A percentile compares a stretch with the other conserved stretches of the same genome.
These are phyloP conservation scores for Mythimna loreyi DNA, from an alignment of 2,888 invertebrate genomes.

Conservation along the genomic window DNA sequence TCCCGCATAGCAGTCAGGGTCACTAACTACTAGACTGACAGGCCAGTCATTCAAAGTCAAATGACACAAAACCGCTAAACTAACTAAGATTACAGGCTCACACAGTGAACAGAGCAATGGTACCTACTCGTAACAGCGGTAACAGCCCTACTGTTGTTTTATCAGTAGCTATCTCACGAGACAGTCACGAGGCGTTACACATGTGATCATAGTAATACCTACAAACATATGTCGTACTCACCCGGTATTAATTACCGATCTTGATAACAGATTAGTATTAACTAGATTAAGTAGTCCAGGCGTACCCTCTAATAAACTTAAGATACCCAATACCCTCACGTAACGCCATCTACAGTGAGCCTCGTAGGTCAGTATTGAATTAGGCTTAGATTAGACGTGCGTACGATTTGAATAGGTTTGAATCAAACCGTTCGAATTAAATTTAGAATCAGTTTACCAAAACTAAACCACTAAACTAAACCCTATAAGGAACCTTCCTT, in stretches of 20 bases:
- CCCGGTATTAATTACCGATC: slow-evolving; percentile 6
- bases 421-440: no score
- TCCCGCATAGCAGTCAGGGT: no score
- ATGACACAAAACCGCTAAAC: background rate
- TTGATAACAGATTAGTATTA: slow-evolving; percentile 6
- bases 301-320: background rate
- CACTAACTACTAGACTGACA: no score
- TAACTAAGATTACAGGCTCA: background rate
- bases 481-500: no score
- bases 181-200: slow-evolving; percentile 37
- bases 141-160: slow-evolving; percentile 29
- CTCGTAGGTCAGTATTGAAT: slow-evolving; percentile 9
- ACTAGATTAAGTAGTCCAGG: slow-evolving; percentile 11
- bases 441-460: slow-evolving; percentile 6
- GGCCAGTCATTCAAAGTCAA: no score
- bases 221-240: background rate
- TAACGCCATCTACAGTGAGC: background rate
- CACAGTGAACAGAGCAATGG: background rate
- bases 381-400: slow-evolving; percentile 5
- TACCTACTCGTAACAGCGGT: slow-evolving; percentile 13
- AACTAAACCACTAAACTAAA: no score
- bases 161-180: slow-evolving; percentile 24
- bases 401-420: background rate
- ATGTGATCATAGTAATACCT: slow-evolving; percentile 21
- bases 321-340: slow-evolving; percentile 4